These are phyloP conservation scores for Chrysotoxum bicinctum DNA, from an alignment of 2,888 invertebrate genomes.

Conservation along the genomic window DNA sequence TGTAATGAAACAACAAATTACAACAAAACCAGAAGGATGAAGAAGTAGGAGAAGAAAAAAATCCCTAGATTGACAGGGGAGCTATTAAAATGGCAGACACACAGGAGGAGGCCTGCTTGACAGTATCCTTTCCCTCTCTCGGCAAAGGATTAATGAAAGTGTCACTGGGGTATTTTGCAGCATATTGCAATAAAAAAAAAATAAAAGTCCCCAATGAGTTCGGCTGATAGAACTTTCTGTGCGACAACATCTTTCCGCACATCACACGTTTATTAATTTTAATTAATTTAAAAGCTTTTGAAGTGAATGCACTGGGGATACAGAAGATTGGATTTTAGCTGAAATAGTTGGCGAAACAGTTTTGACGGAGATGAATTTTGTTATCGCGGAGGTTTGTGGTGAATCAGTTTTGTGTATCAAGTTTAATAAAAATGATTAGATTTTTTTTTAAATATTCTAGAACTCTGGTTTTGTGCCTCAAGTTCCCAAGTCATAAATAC, in stretches of 20 bases:
- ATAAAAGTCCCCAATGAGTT: constrained; percentile 36
- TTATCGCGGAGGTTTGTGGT: background rate
- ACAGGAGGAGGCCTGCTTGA: constrained; percentile 14
- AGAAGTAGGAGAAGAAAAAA: constrained; percentile 12
- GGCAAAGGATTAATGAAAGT: constrained; percentile 57
- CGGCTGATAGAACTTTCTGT: constrained; percentile 22
- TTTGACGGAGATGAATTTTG: background rate
- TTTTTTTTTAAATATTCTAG: too few species aligned
- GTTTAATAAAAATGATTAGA: too few species aligned
- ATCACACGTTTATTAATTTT: constrained; percentile 37
- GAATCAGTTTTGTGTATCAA: background rate
- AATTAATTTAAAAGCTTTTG: constrained; percentile 48
- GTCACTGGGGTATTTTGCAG: constrained; percentile 45
- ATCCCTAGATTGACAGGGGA: constrained; percentile 47
- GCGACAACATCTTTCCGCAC: constrained; percentile 7
- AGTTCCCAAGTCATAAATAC: too few species aligned
- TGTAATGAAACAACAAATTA: constrained; percentile 56
- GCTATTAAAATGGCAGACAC: constrained; percentile 56
- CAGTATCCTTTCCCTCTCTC: background rate
- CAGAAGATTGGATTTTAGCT: constrained; percentile 11
- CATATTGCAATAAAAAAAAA: constrained; percentile 45
- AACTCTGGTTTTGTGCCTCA: too few species aligned
- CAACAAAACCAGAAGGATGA: background rate
- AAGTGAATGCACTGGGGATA: constrained; percentile 17
- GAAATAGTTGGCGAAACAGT: background rate